A percentile compares a stretch with the other conserved stretches of the same genome.
Evolutionary conservation across 2,888 invertebrate genomes (phyloP).

Genomic region (Eilema griseolum): DNA sequence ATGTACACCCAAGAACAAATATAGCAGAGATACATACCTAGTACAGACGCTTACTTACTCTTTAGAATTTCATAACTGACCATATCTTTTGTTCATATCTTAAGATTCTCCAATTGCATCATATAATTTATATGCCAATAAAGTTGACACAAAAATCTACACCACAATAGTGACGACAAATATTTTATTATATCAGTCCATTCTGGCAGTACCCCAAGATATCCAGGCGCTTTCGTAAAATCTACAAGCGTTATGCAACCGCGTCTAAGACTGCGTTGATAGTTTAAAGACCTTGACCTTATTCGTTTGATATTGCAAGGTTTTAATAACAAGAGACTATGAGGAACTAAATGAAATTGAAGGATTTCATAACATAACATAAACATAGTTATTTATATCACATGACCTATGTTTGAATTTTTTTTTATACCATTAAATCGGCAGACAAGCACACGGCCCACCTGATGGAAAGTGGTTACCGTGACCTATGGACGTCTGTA

Average conservation of each 20-base stretch:
- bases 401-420: too few species aligned
- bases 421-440: too few species aligned
- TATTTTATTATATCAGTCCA: constrained; percentile 25
- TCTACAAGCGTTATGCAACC: constrained; percentile 19
- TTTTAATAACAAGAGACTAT: not conserved
- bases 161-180: constrained; percentile 22
- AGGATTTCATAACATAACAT: too few species aligned
- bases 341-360: not conserved
- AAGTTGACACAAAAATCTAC: constrained; percentile 7
- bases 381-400: too few species aligned
- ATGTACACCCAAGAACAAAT: too few species aligned
- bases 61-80: not conserved
- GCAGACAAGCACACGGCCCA: too few species aligned
- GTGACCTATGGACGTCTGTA: too few species aligned
- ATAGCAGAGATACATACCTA: too few species aligned
- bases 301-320: not conserved
- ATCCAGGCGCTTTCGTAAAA: constrained; percentile 22
- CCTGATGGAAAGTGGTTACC: too few species aligned
- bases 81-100: not conserved
- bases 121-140: constrained; percentile 11
- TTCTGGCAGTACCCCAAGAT: constrained; percentile 44
- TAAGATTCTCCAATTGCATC: not conserved
- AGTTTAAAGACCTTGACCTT: constrained; percentile 3
- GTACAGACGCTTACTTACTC: too few species aligned
- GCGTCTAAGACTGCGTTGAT: constrained; percentile 8